Percentiles rank a stretch among this genome's conserved stretches.
phyloP scores from a whole-genome alignment of 2,888 invertebrate species.

The Ochropleura plecta region DNA sequence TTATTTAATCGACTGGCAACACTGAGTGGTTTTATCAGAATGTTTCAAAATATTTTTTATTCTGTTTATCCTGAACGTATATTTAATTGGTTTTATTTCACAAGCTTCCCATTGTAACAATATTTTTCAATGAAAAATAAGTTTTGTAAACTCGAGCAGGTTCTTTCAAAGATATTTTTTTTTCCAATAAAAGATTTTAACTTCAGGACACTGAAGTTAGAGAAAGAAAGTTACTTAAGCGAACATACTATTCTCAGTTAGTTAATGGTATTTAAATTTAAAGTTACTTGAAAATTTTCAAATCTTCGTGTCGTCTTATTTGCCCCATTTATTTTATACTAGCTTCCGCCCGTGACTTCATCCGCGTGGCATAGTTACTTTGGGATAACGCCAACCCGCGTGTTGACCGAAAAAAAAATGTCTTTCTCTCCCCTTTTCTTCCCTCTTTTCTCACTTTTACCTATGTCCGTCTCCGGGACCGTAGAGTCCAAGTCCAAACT shows the following conservation, averaged over 20 bases:
- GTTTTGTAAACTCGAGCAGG: not conserved
- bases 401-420: no score
- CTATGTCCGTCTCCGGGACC: no score
- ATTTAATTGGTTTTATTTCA: not conserved
- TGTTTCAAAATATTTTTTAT: not conserved
- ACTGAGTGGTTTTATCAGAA: not conserved
- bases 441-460: no score
- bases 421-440: no score
- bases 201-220: not conserved
- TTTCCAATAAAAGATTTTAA: not conserved
- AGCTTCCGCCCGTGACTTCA: slow-evolving; percentile 1
- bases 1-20: not conserved
- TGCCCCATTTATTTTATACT: not conserved
- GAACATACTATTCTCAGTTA: not conserved
- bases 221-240: not conserved
- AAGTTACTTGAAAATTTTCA: not conserved
- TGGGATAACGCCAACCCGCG: no score
- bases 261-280: no score
- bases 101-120: not conserved
- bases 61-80: not conserved
- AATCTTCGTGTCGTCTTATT: not conserved
- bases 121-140: not conserved
- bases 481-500: no score
- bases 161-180: not conserved
- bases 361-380: not conserved